Evolutionary conservation across 2,888 invertebrate species (phyloP).

Genomic region (Urechis unicinctus): DNA sequence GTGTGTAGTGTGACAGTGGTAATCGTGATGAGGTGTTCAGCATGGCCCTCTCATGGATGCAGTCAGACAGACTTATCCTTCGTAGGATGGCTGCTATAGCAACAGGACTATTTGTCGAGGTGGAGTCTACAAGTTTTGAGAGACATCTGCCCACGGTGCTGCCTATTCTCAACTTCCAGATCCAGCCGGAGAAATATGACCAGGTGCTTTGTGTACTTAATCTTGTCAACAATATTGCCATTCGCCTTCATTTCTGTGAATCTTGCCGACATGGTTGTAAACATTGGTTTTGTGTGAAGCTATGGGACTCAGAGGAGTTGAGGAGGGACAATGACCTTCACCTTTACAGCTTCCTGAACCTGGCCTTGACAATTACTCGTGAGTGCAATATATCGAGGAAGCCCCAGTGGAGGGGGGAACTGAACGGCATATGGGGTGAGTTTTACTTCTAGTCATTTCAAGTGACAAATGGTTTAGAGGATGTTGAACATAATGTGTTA

Average conservation of each 20-base stretch:
- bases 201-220: no score
- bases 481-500: not conserved
- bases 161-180: slow-evolving; percentile 58
- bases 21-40: slow-evolving; percentile 67
- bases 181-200: slow-evolving; percentile 38
- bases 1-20: slow-evolving; percentile 49
- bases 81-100: slow-evolving; percentile 68
- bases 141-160: slow-evolving; percentile 60
- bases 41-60: slow-evolving; percentile 65
- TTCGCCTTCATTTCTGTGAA: not conserved
- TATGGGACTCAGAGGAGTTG: slow-evolving; percentile 13
- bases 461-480: not conserved
- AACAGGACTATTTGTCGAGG: slow-evolving; percentile 70
- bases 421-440: slow-evolving; percentile 43
- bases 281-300: no score
- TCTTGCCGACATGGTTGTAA: not conserved
- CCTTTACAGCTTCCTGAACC: slow-evolving; percentile 38
- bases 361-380: slow-evolving; percentile 37
- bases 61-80: slow-evolving; percentile 55
- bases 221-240: not conserved
- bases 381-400: slow-evolving; percentile 32
- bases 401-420: slow-evolving; percentile 25
- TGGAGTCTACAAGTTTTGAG: slow-evolving; percentile 68
- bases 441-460: not conserved
- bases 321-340: slow-evolving; percentile 38